phyloP scores from a whole-genome alignment of 1,140 invertebrate species.

The Metopolophium dirhodum region DNA sequence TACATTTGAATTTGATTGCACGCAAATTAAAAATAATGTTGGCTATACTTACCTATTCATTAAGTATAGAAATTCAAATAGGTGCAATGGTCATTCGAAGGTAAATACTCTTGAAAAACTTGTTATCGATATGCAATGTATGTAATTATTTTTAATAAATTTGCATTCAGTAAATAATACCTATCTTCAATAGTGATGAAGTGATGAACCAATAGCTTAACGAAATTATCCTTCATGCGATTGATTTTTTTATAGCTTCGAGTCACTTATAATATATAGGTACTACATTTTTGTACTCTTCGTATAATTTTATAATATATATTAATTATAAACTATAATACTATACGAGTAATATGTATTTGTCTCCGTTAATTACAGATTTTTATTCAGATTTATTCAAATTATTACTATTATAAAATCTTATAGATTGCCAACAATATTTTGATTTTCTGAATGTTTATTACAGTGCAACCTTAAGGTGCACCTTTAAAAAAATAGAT shows the following conservation, averaged over 20 bases:
- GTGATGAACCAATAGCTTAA: background rate
- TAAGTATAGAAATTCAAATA: background rate
- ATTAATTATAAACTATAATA: background rate
- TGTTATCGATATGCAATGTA: background rate
- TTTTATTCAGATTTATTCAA: no score
- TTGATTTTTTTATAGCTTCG: background rate
- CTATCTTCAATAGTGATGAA: background rate
- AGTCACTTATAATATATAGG: no score
- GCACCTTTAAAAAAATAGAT: background rate
- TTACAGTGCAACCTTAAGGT: no score
- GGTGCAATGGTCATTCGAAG: background rate
- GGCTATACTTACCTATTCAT: background rate
- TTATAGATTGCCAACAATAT: no score
- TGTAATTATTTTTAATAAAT: constrained; percentile 25
- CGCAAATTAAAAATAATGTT: background rate
- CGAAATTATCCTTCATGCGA: background rate
- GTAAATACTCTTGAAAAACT: background rate
- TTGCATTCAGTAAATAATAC: background rate
- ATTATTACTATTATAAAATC: no score
- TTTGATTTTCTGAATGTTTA: no score
- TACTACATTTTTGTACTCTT: background rate
- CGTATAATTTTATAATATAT: background rate
- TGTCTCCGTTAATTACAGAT: no score
- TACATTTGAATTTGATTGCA: background rate
- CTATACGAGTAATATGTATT: no score